phyloP scores from a whole-genome alignment of 2,113 vertebrate species.

The Cyprinodon variegatus region DNA sequence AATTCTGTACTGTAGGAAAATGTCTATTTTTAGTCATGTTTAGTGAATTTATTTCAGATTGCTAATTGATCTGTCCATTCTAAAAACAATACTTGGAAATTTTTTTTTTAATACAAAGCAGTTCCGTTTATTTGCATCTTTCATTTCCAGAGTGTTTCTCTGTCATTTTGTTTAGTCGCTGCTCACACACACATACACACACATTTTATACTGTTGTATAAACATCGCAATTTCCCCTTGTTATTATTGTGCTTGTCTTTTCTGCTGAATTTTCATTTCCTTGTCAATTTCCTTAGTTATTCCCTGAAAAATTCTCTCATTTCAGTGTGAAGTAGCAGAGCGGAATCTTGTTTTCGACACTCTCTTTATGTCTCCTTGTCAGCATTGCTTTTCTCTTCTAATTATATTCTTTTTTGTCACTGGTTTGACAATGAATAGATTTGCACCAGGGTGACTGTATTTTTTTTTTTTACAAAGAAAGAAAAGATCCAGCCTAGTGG shows the following conservation, averaged over 20 bases:
- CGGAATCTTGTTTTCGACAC: slow-evolving; percentile 31
- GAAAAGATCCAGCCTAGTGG: slow-evolving; percentile 15
- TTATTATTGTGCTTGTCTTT: slow-evolving; percentile 26
- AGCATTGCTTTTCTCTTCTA: slow-evolving; percentile 44
- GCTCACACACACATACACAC: not conserved
- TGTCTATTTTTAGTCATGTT: not conserved
- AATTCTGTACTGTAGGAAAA: not conserved
- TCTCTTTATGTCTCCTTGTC: slow-evolving; percentile 33
- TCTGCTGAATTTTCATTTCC: slow-evolving; percentile 18
- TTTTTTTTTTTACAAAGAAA: slow-evolving; percentile 22
- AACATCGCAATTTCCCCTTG: slow-evolving; percentile 27
- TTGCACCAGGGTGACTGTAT: slow-evolving; percentile 24
- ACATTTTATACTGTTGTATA: slow-evolving; percentile 16
- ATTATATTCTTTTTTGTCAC: slow-evolving; percentile 56
- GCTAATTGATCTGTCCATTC: not conserved
- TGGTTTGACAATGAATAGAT: slow-evolving; percentile 52
- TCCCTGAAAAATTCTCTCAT: slow-evolving; percentile 33
- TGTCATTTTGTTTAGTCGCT: not conserved
- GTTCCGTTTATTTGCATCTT: not conserved
- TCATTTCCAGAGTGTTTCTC: not conserved
- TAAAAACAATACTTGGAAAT: not conserved
- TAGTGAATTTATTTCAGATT: not conserved
- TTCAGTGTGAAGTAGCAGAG: slow-evolving; percentile 18
- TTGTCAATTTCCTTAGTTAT: slow-evolving; percentile 37
- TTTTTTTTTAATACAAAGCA: not conserved